Evolutionary conservation across 2,888 invertebrate species (phyloP), one percentile per base, ranked within the genome.

Genomic region (Caenorhabditis imperialis): DNA sequence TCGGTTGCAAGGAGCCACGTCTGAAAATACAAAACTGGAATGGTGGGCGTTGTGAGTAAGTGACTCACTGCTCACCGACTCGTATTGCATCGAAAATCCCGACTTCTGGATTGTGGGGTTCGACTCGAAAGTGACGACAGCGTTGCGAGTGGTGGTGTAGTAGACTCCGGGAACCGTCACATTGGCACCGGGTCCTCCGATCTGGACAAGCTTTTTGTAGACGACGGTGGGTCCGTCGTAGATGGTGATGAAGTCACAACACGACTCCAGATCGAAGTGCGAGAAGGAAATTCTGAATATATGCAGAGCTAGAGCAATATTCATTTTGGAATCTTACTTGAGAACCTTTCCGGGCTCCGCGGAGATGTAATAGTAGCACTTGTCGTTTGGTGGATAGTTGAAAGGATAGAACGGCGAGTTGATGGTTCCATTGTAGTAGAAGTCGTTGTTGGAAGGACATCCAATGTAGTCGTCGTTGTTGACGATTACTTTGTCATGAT

Each of bases 401-500:
- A 42, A 45, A 4, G 81, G 79, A 35, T 70, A 81, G 2, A 77
- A 33, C n/a, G 81, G 81, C 0, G 79, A 79, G 30, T 65, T 72
- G 12, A 81, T 73, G 22, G 67, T 70, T 5, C 81, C 81, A 37
- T 75, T 69, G 45, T 78, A 79, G 50, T 77, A 81, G 70, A 81
- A 81, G 18, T 79, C 79, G 33, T 81, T 81, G 47, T 81, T 69
- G 0, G n/a, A n/a, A 10, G 79, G 79, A 47, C 81, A 81, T 10
- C 81, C 81, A 33, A 78, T 55, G 55, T 60, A 81, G 50, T 76
- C 75, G 27, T 62, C 62, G 4, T 63, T 18, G 2, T 51, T 61
- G 10, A 30, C 7, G 3, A 53, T 38, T 3, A 23, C 37, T 14
- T 69, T 51, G 10, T 22, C 51, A 50, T 58, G 58, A 22, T 38